A percentile compares a stretch with the other conserved stretches of the same genome.
These are phyloP conservation scores for Megastigmus dorsalis DNA, from an alignment of 2,888 invertebrate genomes.

Conservation along the genomic window DNA sequence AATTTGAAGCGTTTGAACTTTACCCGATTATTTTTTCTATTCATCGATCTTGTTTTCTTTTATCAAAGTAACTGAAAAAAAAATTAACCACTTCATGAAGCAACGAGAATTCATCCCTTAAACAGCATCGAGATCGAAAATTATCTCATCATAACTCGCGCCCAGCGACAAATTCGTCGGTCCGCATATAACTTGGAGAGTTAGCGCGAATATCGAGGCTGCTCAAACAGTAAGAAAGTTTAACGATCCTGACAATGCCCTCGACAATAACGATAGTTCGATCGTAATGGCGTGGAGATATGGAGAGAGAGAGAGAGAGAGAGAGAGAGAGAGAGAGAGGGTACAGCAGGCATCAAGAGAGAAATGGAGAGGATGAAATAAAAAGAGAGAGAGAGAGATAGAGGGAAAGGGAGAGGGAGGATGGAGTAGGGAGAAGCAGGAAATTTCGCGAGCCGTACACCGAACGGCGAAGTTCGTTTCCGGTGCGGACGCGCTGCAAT, in stretches of 20 bases:
- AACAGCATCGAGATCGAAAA: neutral
- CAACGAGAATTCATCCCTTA: neutral
- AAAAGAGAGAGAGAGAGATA: neutral
- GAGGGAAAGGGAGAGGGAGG: constrained; percentile 8
- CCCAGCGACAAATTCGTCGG: neutral
- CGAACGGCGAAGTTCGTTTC: constrained; percentile 53
- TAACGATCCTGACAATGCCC: constrained; percentile 46
- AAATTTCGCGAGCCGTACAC: constrained; percentile 51
- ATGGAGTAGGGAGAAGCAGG: constrained; percentile 15
- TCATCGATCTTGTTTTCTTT: no score
- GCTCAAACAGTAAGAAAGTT: constrained; percentile 48
- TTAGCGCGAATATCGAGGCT: neutral
- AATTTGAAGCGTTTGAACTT: no score
- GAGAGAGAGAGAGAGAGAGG: constrained; percentile 7
- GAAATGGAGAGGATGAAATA: constrained; percentile 13
- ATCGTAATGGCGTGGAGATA: constrained; percentile 48
- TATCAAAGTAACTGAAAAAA: no score
- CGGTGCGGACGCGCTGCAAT: constrained; percentile 36
- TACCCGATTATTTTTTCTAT: no score
- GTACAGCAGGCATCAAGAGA: no score
- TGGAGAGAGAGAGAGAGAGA: constrained; percentile 1
- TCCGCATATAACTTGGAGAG: neutral
- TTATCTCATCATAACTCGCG: neutral
- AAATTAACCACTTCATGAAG: no score
- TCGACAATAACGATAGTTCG: constrained; percentile 51